Base-by-base conservation (phyloP, 2,797 vertebrate genomes). In the Pangasius djambal region DNA sequence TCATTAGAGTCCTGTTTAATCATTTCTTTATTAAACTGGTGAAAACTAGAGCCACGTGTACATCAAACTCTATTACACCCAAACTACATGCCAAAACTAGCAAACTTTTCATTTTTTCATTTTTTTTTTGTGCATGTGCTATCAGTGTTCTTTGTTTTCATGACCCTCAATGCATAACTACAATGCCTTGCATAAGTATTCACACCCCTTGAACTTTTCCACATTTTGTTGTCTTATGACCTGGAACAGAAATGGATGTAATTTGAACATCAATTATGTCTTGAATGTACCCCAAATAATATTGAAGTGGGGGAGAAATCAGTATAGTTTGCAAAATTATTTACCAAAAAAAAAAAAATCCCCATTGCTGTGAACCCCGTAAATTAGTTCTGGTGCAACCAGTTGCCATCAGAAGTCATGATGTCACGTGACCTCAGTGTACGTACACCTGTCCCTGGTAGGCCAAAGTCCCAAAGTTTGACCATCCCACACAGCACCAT, bases 21-120 rank as follows among this genome's bases (percentile, higher is more conserved):
- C 44, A 48, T 91, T 91, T 90, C 95, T 94, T 95, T 96, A 95
- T 96, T 96, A 95, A 95, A 94, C 78, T 88, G 89, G 91, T 92
- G 90, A 85, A 94, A 82, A 83, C 48, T 55, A 70, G 52, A 83
- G 37, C 31, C 34, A 31, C 8, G 22, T 77, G 25, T 50, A 77
- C 74, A 77, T 52, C 44, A 57, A 31, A 34, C 10, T 31, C 48
- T 18, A 7, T n/a, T 78, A 48, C n/a, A 55, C 52, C 15, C 8
- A 4, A 34, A 34, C 16, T 34, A n/a, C 74, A 6, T 77, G 13
- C 44, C 44, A 16, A 79, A 57, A 28, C 22, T 83, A 63, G 34
- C 81, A 78, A n/a, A n/a, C 8, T 9, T 48, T 48, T 48, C 1
- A 67, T 67, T 12, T 28, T 8, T 63, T 12, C n/a, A 10, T 28